Evolutionary conservation across 2,797 vertebrate genomes (phyloP).

Genomic region (Bufotes viridis): DNA sequence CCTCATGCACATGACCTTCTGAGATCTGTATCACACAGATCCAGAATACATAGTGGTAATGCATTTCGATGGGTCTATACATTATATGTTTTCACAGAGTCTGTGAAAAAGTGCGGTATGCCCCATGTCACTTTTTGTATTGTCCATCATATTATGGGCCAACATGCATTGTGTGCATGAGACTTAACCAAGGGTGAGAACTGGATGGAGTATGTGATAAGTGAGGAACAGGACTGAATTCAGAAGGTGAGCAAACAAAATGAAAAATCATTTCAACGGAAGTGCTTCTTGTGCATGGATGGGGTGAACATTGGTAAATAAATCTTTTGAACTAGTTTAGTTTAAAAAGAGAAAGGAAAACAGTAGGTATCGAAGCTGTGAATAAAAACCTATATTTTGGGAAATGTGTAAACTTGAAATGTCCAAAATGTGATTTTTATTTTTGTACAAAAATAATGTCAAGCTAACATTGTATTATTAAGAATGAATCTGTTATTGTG

Average conservation of each 20-base stretch:
- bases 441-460: not conserved
- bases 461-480: not conserved
- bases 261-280: too few relatives aligned
- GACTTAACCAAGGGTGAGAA: not conserved
- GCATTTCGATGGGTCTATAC: not conserved
- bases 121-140: not conserved
- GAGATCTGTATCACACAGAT: not conserved
- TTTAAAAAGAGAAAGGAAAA: not conserved
- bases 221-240: not conserved
- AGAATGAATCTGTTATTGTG: not conserved
- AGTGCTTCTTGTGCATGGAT: not conserved
- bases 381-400: not conserved
- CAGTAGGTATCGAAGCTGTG: not conserved
- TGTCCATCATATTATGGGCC: not conserved
- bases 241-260: not conserved
- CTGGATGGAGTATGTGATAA: not conserved
- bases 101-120: too few relatives aligned
- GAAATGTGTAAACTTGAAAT: not conserved
- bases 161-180: not conserved
- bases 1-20: not conserved
- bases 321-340: too few relatives aligned
- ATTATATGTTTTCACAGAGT: too few relatives aligned
- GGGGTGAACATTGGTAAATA: not conserved
- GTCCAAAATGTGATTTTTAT: not conserved
- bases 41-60: not conserved